Conservation (phyloP, 2,113 vertebrate genomes). For the Camelus bactrianus region DNA sequence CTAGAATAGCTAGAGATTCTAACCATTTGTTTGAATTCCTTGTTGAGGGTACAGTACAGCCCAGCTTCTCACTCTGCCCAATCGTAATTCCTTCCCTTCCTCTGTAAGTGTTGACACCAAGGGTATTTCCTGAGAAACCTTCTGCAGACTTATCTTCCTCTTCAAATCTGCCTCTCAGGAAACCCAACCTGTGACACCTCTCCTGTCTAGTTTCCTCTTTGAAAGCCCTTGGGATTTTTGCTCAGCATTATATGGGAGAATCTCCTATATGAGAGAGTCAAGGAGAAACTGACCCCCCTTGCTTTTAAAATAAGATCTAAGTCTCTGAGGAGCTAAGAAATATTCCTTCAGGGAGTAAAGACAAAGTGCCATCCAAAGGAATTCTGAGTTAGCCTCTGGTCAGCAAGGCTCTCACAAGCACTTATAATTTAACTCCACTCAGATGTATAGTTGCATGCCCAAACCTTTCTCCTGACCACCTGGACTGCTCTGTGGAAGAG, state of each 20-base stretch:
- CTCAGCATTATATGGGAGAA: background rate
- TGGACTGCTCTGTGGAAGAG: background rate
- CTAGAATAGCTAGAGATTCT: background rate
- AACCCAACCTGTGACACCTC: background rate
- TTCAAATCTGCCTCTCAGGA: constrained; percentile 13
- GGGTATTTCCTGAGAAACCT: background rate
- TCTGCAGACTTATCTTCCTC: background rate
- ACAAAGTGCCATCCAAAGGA: background rate
- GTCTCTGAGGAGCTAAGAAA: background rate
- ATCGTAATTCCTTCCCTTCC: background rate
- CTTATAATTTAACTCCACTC: background rate
- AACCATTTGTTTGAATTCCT: background rate
- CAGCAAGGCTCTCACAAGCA: background rate
- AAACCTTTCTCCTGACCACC: background rate
- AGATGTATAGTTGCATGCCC: background rate
- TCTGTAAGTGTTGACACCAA: background rate
- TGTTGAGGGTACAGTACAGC: background rate
- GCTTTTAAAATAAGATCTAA: constrained; percentile 19
- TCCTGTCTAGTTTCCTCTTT: background rate
- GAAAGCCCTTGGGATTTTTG: background rate
- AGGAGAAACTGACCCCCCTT: background rate
- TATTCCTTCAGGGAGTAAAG: background rate
- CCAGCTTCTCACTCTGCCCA: background rate
- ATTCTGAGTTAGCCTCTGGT: background rate
- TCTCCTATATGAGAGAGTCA: background rate